Percentiles rank a stretch among this genome's conserved stretches.
Conservation (phyloP, 2,888 invertebrate genomes). For the Eupithecia pulchellata region DNA sequence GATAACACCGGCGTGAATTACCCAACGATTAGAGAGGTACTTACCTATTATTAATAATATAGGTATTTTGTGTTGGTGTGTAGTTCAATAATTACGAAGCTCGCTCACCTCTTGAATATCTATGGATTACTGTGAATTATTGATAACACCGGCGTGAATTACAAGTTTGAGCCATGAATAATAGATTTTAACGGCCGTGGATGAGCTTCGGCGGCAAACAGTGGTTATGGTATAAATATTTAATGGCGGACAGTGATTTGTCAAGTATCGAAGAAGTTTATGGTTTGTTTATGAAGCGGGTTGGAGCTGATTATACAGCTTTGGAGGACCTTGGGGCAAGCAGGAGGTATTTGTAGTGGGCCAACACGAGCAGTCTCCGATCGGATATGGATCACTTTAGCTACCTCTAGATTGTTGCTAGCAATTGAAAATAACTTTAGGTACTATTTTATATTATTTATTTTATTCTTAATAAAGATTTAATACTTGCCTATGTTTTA, state of each 20-base stretch:
- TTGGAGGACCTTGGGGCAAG: not conserved
- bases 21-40: too few species aligned
- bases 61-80: not conserved
- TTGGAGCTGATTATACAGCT: not conserved
- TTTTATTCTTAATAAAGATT: too few species aligned
- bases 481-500: too few species aligned
- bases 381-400: too few species aligned
- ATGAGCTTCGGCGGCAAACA: constrained; percentile 22
- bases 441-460: too few species aligned
- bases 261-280: constrained; percentile 16
- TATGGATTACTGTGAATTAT: constrained; percentile 18
- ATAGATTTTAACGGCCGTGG: constrained; percentile 20
- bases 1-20: constrained; percentile 29
- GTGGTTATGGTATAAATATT: constrained; percentile 27
- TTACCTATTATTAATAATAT: too few species aligned
- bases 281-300: constrained; percentile 4
- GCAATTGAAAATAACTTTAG: too few species aligned
- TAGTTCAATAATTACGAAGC: constrained; percentile 10
- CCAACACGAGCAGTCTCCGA: too few species aligned
- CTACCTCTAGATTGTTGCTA: too few species aligned
- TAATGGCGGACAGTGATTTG: constrained; percentile 23
- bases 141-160: constrained; percentile 30
- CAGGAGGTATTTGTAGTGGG: not conserved
- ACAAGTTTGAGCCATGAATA: constrained; percentile 25
- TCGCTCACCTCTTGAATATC: constrained; percentile 12